A percentile compares a stretch with the other conserved stretches of the same genome.
phyloP scores from a whole-genome alignment of 1,140 invertebrate genomes.

The Chrysoperla carnea region DNA sequence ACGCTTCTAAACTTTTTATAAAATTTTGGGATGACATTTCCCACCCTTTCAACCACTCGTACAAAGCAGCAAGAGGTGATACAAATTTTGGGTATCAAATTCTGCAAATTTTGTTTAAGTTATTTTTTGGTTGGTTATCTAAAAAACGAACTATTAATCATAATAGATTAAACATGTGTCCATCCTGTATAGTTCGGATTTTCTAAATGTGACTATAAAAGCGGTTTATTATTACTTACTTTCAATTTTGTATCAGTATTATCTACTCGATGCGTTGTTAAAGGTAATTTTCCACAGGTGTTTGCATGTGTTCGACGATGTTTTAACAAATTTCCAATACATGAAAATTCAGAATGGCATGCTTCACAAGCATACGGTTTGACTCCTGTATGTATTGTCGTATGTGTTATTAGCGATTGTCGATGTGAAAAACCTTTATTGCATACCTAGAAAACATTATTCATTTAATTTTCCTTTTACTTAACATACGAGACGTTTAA shows the following conservation, averaged over 20 bases:
- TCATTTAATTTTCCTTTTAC: not conserved
- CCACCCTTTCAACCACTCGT: too few species aligned
- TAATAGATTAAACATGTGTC: too few species aligned
- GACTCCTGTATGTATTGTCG: constrained; percentile 29
- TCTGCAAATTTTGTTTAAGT: too few species aligned
- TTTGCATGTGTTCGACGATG: constrained; percentile 22
- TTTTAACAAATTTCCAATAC: constrained; percentile 23
- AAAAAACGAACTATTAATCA: too few species aligned
- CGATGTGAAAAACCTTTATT: constrained; percentile 30
- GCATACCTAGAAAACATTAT: constrained; percentile 24
- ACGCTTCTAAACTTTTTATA: too few species aligned
- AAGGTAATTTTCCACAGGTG: constrained; percentile 18
- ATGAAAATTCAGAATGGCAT: constrained; percentile 23
- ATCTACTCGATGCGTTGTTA: constrained; percentile 11
- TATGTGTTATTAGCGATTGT: constrained; percentile 28
- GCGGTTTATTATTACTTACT: constrained; percentile 4
- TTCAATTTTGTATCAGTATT: constrained; percentile 12
- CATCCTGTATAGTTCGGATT: too few species aligned
- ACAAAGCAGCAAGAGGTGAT: too few species aligned
- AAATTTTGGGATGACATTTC: too few species aligned
- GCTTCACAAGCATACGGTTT: constrained; percentile 23
- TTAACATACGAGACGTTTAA: too few species aligned
- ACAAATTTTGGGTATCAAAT: too few species aligned
- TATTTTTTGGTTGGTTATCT: too few species aligned
- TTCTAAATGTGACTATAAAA: too few species aligned